Conservation (phyloP, 1,140 invertebrate genomes). For the Caenorhabditis tropicalis region DNA sequence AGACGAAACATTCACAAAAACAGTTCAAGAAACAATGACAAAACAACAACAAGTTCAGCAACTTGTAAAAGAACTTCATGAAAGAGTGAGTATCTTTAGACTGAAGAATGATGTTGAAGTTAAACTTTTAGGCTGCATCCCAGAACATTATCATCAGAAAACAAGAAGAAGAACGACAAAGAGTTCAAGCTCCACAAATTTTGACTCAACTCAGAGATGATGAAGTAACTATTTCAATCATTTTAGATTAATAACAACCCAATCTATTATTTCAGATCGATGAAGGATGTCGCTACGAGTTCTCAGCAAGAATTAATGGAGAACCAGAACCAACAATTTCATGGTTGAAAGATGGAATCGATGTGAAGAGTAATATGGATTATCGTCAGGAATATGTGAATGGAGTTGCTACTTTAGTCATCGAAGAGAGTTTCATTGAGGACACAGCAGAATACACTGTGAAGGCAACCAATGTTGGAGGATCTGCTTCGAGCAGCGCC, state of each 20-base stretch:
- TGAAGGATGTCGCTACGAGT: slow-evolving; percentile 64
- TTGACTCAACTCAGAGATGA: slow-evolving; percentile 45
- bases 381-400: slow-evolving; percentile 77
- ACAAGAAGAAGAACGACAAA: slow-evolving; percentile 22
- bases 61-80: slow-evolving; percentile 41
- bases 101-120: neutral
- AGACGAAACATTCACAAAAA: slow-evolving; percentile 28
- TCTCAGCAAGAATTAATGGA: slow-evolving; percentile 78
- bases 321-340: slow-evolving; percentile 79
- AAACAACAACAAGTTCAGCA: slow-evolving; percentile 36
- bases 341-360: slow-evolving; percentile 87
- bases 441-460: slow-evolving; percentile 83
- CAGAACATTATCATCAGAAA: neutral
- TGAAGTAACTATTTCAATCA: neutral
- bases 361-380: slow-evolving; percentile 79
- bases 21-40: neutral
- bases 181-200: slow-evolving; percentile 45
- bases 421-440: slow-evolving; percentile 83
- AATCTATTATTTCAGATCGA: slow-evolving; percentile 42
- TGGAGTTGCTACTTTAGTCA: slow-evolving; percentile 78
- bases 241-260: neutral
- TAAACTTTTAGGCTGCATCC: neutral
- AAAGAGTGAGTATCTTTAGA: slow-evolving; percentile 20
- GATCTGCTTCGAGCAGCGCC: slow-evolving; percentile 80
- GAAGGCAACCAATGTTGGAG: slow-evolving; percentile 78